Evolutionary conservation across 2,888 invertebrate genomes (phyloP), one percentile per base, ranked within the genome.

Genomic region (Abrostola tripartita): DNA sequence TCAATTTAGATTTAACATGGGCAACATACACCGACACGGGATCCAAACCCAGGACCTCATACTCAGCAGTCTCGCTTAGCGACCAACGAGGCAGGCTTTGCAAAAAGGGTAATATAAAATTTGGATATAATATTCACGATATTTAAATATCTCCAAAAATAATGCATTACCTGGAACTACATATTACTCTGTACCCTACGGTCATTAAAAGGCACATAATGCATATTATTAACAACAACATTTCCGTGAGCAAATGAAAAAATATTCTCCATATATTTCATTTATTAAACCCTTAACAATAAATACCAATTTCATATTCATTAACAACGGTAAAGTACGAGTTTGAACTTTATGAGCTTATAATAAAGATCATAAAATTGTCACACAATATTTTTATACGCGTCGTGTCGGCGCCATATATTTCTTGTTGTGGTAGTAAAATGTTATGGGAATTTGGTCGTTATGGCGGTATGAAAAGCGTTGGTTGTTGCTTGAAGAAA

Each of bases 361-460:
- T 63, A 68, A 70, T 78, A 78, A 78, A 76, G 56, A 37, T 60
- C 58, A 70, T 66, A 64, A 73, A 70, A 61, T 71, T 66, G 68
- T 62, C 53, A 56, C 64, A 44, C 52, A 52, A 68, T 68, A 65
- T 66, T 76, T 74, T 74, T 74, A 74, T 68, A 68, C 61, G 65
- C 63, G 52, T 64, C 72, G 56, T 62, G 52, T 68, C 55, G 38
- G 58, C 50, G 64, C 65, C 42, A 64, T 65, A 65, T 65, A 69
- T 69, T 71, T 56, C 41, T 56, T 65, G 66, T 58, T 65, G 61
- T 68, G 61, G 52, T 56, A 66, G 69, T 74, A 54, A 59, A 66
- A 68, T 61, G 59, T 52, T 44, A 35, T 11, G 37, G 65, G 36
- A 68, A 68, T 73, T 69, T 59, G 49, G 44, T 37, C 67, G 51